Evolutionary conservation across 2,113 vertebrate genomes (phyloP).

Genomic region (Pterophyllum scalare): DNA sequence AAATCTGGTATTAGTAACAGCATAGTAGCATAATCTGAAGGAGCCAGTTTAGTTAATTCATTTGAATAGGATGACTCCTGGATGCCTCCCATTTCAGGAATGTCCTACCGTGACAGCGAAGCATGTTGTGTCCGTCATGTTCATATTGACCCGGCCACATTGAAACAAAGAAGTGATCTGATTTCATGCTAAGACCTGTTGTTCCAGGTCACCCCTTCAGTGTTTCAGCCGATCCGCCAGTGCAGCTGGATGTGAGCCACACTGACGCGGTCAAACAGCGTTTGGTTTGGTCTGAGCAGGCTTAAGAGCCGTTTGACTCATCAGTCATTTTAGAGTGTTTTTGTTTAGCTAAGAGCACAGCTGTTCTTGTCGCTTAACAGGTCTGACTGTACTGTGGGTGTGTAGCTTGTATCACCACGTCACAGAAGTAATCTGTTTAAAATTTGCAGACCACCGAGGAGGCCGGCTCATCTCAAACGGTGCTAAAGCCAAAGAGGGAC

Average conservation of each 20-base stretch:
- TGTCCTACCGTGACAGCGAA: no score
- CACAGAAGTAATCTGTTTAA: background rate
- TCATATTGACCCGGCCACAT: no score
- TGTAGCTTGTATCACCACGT: background rate
- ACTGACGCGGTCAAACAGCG: background rate
- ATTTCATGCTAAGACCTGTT: no score
- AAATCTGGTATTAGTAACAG: no score
- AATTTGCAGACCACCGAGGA: conserved; percentile 77
- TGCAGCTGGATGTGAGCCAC: background rate
- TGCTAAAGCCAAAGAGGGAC: conserved; percentile 82
- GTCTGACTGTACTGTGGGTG: background rate
- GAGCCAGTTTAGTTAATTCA: no score
- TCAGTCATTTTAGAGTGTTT: background rate
- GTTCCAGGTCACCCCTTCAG: background rate
- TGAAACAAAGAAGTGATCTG: no score
- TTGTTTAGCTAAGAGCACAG: background rate
- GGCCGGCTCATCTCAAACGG: conserved; percentile 72
- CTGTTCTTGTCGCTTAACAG: background rate
- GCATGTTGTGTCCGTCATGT: no score
- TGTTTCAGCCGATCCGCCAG: background rate
- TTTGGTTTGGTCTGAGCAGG: no score
- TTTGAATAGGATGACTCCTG: no score
- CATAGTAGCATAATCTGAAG: no score
- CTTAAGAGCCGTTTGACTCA: no score
- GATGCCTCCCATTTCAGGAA: no score